Base-by-base conservation (phyloP, 2,113 vertebrate genomes). In the Tyrannus savana region DNA sequence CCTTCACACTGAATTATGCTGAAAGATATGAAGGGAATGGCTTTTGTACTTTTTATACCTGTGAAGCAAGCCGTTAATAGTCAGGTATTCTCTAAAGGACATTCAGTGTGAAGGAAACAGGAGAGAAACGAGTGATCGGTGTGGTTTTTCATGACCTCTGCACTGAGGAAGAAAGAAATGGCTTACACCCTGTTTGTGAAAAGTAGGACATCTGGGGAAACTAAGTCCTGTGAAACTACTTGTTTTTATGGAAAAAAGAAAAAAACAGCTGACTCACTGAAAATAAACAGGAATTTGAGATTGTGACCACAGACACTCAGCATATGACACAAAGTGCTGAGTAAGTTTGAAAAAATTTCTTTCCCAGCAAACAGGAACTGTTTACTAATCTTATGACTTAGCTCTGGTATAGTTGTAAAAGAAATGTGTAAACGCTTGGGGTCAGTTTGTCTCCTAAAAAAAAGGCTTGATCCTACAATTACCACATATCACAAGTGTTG, bases 271-370 rank as follows among this genome's bases (percentile, higher is more conserved):
- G 94, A 96, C 53, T 97, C 91, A 93, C 83, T 77, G 91, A 89
- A 93, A 97, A 94, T 91, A 96, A 97, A 94, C 84, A 92, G 95
- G 96, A 97, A 94, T 95, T 94, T 84, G 93, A 90, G 90, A 95
- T 84, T 90, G 91, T 89, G 93, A 95, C 86, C 37, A 9, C 94
- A 96, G 96, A 91, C 75, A 72, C 77, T 89, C 49, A 75, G 60
- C 84, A 74, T 95, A 76, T 93, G 91, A 95, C 53, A 90, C 44
- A 63, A 91, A 95, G n/a, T 94, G 96, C 94, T 96, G 96, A 96
- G 67, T 79, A 82, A 91, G 79, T 84, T 66, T 63, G 76, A 89
- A 90, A 89, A 92, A 30, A 90, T 28, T 84, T 30, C 41, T 90
- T 53, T 42, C 14, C 39, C 63, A 80, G 55, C 67, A 81, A 96